These are phyloP conservation scores for Colletes latitarsis DNA, from an alignment of 1,140 invertebrate genomes.

Conservation along the genomic window DNA sequence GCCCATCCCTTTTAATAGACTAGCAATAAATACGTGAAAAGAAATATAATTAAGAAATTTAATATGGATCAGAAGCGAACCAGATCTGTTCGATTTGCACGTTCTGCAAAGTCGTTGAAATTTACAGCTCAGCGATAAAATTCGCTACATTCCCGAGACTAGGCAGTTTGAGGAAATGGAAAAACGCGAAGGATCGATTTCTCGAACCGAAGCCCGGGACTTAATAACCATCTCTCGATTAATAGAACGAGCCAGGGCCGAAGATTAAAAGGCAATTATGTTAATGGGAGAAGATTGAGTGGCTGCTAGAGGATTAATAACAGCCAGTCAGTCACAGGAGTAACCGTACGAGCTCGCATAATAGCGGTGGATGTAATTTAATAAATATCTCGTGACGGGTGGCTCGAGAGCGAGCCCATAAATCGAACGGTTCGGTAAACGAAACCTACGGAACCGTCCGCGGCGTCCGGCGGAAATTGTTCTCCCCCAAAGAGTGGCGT, in stretches of 20 bases:
- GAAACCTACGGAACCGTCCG: not conserved
- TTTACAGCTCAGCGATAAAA: too few species aligned
- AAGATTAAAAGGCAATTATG: constrained; percentile 44
- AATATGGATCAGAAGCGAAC: too few species aligned
- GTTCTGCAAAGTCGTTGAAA: too few species aligned
- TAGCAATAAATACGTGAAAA: too few species aligned
- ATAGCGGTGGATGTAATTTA: constrained; percentile 27
- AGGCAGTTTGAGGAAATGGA: too few species aligned
- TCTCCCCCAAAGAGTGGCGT: not conserved
- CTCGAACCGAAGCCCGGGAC: too few species aligned
- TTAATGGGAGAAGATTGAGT: constrained; percentile 44
- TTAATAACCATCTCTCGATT: constrained; percentile 8
- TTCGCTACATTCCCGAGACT: too few species aligned
- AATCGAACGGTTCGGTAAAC: constrained; percentile 5
- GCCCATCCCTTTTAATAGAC: too few species aligned
- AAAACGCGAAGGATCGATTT: too few species aligned
- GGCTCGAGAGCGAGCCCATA: not conserved
- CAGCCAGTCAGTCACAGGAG: constrained; percentile 1
- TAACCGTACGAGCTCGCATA: not conserved
- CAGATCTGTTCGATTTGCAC: too few species aligned
- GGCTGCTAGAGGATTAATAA: constrained; percentile 32
- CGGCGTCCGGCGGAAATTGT: constrained; percentile 31
- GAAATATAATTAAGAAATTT: too few species aligned
- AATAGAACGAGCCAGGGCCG: constrained; percentile 1
- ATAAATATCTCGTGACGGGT: constrained; percentile 30